Conservation (phyloP, 2,797 vertebrate species). For the Phataginus tetradactyla region DNA sequence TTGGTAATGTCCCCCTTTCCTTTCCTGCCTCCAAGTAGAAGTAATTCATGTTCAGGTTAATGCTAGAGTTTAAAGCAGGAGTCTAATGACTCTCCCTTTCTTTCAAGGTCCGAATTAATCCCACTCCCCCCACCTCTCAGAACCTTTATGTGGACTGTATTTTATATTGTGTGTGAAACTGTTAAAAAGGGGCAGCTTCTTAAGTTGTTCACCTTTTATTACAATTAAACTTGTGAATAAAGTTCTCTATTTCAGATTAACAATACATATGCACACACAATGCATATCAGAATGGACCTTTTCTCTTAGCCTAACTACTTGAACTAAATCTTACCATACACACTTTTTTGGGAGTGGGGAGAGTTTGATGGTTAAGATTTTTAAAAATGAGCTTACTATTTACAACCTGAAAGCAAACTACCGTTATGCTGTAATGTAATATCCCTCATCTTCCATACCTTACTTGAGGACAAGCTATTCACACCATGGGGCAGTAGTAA, state of each 20-base stretch:
- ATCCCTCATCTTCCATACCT: constrained; percentile 54
- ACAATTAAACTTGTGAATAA: constrained; percentile 68
- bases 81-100: constrained; percentile 61
- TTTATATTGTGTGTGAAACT: constrained; percentile 41
- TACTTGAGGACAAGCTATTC: constrained; percentile 65
- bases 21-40: constrained; percentile 80
- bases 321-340: constrained; percentile 50
- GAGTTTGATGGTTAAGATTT: constrained; percentile 20
- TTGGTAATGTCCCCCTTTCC: constrained; percentile 80
- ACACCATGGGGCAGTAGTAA: constrained; percentile 73
- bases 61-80: constrained; percentile 65
- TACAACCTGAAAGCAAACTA: constrained; percentile 49
- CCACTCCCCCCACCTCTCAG: constrained; percentile 31
- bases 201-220: constrained; percentile 62
- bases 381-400: constrained; percentile 40
- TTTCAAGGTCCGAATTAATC: constrained; percentile 56
- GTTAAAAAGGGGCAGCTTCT: constrained; percentile 38
- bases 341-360: neutral
- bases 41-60: constrained; percentile 79
- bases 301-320: constrained; percentile 55
- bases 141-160: constrained; percentile 59
- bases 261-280: neutral
- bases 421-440: constrained; percentile 61
- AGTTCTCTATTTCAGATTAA: constrained; percentile 33
- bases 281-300: neutral